phyloP scores from a whole-genome alignment of 2,113 vertebrate species.

The Bubo scandiacus region DNA sequence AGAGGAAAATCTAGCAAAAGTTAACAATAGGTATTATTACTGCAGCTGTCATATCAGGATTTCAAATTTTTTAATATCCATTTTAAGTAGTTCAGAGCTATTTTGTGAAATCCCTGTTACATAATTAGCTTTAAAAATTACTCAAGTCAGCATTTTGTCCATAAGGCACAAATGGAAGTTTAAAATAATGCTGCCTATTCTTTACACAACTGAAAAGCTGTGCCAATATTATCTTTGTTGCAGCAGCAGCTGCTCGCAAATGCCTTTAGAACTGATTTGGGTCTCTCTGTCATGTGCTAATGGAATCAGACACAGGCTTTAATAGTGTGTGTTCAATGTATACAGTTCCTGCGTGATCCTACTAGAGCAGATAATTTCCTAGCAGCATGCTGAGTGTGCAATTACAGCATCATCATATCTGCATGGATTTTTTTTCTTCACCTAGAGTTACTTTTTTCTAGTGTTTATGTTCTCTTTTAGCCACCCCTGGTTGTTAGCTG shows the following conservation, averaged over 20 bases:
- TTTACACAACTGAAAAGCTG: slow-evolving; percentile 4
- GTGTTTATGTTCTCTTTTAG: background rate
- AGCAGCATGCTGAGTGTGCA: background rate
- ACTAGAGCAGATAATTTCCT: background rate
- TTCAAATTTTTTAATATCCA: slow-evolving; percentile 31
- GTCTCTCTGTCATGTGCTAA: background rate
- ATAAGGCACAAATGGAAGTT: background rate
- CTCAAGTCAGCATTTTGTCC: slow-evolving; percentile 1
- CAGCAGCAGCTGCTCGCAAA: background rate
- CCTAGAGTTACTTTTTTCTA: background rate
- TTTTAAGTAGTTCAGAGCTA: slow-evolving; percentile 37
- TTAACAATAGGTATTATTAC: slow-evolving; percentile 45
- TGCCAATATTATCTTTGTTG: background rate
- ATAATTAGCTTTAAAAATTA: slow-evolving; percentile 47
- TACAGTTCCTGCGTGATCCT: background rate
- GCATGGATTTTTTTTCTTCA: background rate
- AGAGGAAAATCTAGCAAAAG: slow-evolving; percentile 32
- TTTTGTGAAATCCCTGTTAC: slow-evolving; percentile 30
- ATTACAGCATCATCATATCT: background rate
- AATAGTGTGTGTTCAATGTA: background rate
- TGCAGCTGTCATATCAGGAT: slow-evolving; percentile 20
- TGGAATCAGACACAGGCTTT: background rate
- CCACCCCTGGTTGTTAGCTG: background rate
- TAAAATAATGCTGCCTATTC: background rate
- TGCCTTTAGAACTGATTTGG: slow-evolving; percentile 14